Conservation (phyloP, 2,888 invertebrate species). For the Iphiclides podalirius region DNA sequence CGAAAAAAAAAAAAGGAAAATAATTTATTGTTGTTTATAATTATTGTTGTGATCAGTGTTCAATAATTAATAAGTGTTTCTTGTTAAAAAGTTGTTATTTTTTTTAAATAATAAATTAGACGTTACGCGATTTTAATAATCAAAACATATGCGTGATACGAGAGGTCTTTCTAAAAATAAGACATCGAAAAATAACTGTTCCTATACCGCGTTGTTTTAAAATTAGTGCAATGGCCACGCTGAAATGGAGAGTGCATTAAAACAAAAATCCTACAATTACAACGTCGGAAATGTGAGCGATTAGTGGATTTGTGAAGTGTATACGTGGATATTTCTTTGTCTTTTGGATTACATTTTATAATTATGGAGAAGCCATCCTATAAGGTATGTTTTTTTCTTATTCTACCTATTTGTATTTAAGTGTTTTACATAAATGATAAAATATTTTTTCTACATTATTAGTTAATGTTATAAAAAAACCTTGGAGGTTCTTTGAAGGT, state of each 20-base stretch:
- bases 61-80: neutral
- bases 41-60: slow-evolving; percentile 7
- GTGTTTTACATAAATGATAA: too few species aligned
- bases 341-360: slow-evolving; percentile 45
- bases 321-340: slow-evolving; percentile 44
- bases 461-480: neutral
- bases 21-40: slow-evolving; percentile 9
- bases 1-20: slow-evolving; percentile 1
- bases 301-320: slow-evolving; percentile 45
- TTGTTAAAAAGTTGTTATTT: slow-evolving; percentile 1
- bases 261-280: slow-evolving; percentile 31
- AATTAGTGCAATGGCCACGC: slow-evolving; percentile 58
- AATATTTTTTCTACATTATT: too few species aligned
- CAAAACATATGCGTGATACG: slow-evolving; percentile 4
- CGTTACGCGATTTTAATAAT: slow-evolving; percentile 5
- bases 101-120: neutral
- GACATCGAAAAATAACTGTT: slow-evolving; percentile 45
- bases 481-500: neutral
- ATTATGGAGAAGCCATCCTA: slow-evolving; percentile 71
- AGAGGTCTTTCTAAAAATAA: slow-evolving; percentile 45
- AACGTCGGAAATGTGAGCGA: slow-evolving; percentile 28
- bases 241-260: slow-evolving; percentile 50
- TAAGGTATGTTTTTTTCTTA: slow-evolving; percentile 49
- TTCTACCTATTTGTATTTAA: too few species aligned
- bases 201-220: slow-evolving; percentile 41